Evolutionary conservation across 2,113 vertebrate genomes (phyloP), one percentile per base, ranked within the genome.

Genomic region (Chelonoidis abingdonii): DNA sequence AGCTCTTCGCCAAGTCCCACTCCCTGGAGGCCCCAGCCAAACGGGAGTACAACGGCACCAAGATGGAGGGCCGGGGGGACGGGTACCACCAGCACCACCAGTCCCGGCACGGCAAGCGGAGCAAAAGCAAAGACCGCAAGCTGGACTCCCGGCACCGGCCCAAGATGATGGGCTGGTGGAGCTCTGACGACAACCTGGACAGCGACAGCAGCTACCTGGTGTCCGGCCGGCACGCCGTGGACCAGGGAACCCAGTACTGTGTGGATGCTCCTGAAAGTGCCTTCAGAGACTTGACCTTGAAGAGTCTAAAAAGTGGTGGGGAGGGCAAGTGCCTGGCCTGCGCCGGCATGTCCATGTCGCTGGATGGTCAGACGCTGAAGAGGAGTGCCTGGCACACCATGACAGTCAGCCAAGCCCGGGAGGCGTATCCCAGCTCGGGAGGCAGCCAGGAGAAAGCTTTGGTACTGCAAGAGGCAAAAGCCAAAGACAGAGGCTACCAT

Each of bases 1-100:
- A 99, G 92, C 99, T 99, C 90, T 99, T 99, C 1, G 99, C 99
- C 97, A 99, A 99, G 98, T 99, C 99, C 62, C 99, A 99, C 97
- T 99, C 99, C 80, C 98, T 99, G 96, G 99, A 99, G 96, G 99
- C 99, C 1, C 99, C 99, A 0, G 98, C 99, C 93, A 99, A 99
- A 97, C 98, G 99, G 84, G 99, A 99, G 94, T 99, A 99, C 92
- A 99, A 99, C 31, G 99, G 99, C 59, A 98, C 98, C 16, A 99
- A 99, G 98, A 99, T 98, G 72, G 99, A 99, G 80, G 98, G 99
- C 95, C 98, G 99, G 94, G 99, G 81, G 94, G 97, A 98, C 78
- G 97, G 98, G 98, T 99, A 98, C 98, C 99, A 96, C 92, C 99
- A 98, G 98, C 98, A 99, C 98, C 99, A 98, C 98, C 99, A 98